These are phyloP conservation scores for Drosophila nasuta DNA, from an alignment of 1,140 invertebrate species.

Conservation along the genomic window DNA sequence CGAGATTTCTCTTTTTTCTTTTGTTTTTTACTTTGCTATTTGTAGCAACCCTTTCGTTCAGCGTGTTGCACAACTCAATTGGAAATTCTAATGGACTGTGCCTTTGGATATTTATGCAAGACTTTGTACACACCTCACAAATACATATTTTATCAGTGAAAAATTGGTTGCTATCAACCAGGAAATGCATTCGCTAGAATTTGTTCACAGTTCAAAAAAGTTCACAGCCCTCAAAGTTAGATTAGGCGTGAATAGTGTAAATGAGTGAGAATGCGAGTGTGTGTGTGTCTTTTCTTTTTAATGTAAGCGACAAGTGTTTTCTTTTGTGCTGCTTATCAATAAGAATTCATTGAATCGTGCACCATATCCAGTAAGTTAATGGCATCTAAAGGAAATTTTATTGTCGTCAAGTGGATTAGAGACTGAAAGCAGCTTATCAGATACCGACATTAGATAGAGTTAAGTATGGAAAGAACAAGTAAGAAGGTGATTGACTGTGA, in stretches of 20 bases:
- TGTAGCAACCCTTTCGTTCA: too few relatives aligned
- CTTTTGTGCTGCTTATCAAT: conserved; percentile 1
- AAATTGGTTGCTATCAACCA: background rate
- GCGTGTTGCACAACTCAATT: background rate
- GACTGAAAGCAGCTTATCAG: conserved; percentile 1
- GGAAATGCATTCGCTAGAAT: conserved; percentile 1
- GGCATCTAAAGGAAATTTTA: background rate
- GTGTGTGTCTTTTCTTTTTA: background rate
- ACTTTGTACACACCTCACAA: background rate
- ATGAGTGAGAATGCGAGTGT: background rate
- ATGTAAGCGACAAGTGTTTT: background rate
- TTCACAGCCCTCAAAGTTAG: conserved; percentile 14
- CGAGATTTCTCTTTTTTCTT: background rate
- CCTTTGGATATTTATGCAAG: background rate
- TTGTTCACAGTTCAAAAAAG: conserved; percentile 4
- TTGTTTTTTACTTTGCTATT: background rate
- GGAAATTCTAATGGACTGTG: background rate
- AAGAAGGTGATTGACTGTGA: background rate
- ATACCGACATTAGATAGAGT: background rate
- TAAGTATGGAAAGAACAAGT: background rate
- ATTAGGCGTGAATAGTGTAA: conserved; percentile 6
- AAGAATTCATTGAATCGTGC: background rate
- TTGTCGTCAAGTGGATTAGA: conserved; percentile 13
- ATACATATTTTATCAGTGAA: too few relatives aligned
- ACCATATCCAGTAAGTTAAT: background rate